Conservation (phyloP, 2,888 invertebrate genomes). For the Caenorhabditis sinica region DNA sequence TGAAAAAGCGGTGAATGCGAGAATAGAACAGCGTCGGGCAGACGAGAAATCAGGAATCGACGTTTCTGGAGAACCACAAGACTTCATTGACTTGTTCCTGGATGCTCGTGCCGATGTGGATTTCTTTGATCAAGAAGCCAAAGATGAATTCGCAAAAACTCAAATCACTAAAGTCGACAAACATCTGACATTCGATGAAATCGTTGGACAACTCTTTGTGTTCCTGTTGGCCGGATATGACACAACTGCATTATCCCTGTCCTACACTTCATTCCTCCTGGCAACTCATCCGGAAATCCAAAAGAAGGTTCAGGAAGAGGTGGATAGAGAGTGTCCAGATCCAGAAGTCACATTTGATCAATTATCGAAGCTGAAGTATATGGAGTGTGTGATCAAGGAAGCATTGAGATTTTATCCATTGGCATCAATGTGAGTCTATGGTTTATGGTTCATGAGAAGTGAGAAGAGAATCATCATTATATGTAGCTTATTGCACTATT, state of each 20-base stretch:
- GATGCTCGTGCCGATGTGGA: constrained; percentile 69
- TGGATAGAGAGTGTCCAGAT: constrained; percentile 58
- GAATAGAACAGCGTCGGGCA: constrained; percentile 54
- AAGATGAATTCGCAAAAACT: constrained; percentile 78
- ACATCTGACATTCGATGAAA: constrained; percentile 76
- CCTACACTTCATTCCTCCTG: constrained; percentile 85
- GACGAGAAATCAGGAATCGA: constrained; percentile 57
- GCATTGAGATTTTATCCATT: constrained; percentile 70
- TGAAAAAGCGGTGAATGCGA: constrained; percentile 60
- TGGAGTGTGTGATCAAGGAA: constrained; percentile 73
- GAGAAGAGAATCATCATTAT: too few species aligned
- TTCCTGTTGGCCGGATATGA: constrained; percentile 86
- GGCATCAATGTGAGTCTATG: constrained; percentile 62
- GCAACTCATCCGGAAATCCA: constrained; percentile 83
- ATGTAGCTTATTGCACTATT: too few species aligned
- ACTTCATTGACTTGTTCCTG: constrained; percentile 81
- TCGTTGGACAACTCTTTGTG: constrained; percentile 84
- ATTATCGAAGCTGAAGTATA: constrained; percentile 67
- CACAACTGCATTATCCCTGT: constrained; percentile 85
- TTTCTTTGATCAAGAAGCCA: constrained; percentile 40
- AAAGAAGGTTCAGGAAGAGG: constrained; percentile 67
- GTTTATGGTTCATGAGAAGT: too few species aligned
- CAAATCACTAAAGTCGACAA: constrained; percentile 77
- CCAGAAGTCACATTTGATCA: constrained; percentile 64
- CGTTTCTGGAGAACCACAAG: constrained; percentile 64